Conservation (phyloP, 35 echinoderm and acorn worm species). For the Lytechinus pictus region DNA sequence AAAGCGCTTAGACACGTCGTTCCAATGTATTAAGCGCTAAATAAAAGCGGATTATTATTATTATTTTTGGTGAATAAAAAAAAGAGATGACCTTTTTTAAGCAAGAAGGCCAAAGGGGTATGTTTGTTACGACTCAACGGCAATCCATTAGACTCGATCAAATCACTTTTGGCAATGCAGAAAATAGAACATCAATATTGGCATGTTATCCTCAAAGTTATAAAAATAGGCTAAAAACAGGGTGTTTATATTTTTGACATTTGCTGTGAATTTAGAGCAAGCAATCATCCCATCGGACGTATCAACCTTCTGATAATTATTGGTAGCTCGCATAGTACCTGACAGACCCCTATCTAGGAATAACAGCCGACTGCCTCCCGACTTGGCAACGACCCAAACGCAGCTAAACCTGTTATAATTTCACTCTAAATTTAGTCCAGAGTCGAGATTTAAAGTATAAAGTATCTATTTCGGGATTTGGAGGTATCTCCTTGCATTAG, state of each 20-base stretch:
- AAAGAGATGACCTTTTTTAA: no score
- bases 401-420: background rate
- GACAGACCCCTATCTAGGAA: background rate
- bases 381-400: background rate
- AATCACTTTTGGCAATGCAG: background rate
- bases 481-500: background rate
- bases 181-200: background rate
- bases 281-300: background rate
- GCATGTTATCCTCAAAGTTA: background rate
- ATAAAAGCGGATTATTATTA: no score
- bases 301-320: background rate
- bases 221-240: background rate
- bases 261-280: background rate
- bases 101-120: no score
- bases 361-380: background rate
- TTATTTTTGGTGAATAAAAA: no score
- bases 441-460: background rate
- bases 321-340: background rate
- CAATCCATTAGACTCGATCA: no score
- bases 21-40: no score
- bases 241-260: background rate
- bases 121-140: no score
- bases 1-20: no score
- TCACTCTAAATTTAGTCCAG: constrained; percentile 12
- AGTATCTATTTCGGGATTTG: background rate